Conservation (phyloP, 2,888 invertebrate species). For the Cryptocephalus primarius region DNA sequence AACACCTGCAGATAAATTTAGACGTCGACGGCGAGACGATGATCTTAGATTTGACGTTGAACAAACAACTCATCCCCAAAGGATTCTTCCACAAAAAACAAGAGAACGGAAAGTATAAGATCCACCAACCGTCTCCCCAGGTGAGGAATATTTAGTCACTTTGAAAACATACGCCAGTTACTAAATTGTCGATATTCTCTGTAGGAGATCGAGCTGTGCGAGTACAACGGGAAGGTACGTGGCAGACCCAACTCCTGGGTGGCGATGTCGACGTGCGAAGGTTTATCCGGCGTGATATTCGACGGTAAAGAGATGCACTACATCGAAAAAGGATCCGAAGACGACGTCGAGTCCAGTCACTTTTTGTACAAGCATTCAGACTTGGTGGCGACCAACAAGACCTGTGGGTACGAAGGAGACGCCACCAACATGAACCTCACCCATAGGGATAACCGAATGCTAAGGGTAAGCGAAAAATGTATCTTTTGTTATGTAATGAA, state of each 20-base stretch:
- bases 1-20: conserved; percentile 52
- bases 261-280: conserved; percentile 72
- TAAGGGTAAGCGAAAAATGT: conserved; percentile 45
- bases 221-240: conserved; percentile 66
- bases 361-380: conserved; percentile 59
- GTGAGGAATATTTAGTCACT: conserved; percentile 34
- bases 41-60: conserved; percentile 59
- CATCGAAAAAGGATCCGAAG: conserved; percentile 42
- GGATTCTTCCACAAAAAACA: conserved; percentile 55
- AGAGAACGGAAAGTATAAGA: conserved; percentile 43
- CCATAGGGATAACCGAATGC: conserved; percentile 43
- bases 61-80: conserved; percentile 56
- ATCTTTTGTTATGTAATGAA: not conserved
- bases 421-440: conserved; percentile 25
- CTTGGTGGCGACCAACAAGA: conserved; percentile 43
- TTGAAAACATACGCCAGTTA: not conserved
- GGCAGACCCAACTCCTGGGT: conserved; percentile 63
- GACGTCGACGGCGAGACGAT: conserved; percentile 55
- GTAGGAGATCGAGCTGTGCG: conserved; percentile 63
- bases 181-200: conserved; percentile 5
- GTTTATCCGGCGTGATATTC: conserved; percentile 63
- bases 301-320: conserved; percentile 69
- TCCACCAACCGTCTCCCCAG: conserved; percentile 44
- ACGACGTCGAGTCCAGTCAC: conserved; percentile 34
- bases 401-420: conserved; percentile 41